These are phyloP conservation scores for Malthinus seriepunctatus DNA, from an alignment of 2,888 invertebrate genomes.

Conservation along the genomic window DNA sequence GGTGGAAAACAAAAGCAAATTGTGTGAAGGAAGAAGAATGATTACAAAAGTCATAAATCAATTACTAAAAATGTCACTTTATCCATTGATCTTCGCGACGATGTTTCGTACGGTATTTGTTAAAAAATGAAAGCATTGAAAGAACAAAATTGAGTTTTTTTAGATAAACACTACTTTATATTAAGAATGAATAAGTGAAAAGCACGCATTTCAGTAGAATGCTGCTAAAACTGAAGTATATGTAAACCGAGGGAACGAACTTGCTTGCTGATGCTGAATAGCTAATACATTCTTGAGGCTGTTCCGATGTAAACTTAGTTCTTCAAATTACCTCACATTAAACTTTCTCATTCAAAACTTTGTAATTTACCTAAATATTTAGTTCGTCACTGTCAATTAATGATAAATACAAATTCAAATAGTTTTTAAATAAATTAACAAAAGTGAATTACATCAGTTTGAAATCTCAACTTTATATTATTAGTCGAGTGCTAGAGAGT, in stretches of 20 bases:
- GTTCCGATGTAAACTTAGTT: constrained; percentile 8
- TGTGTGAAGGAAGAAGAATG: constrained; percentile 19
- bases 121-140: constrained; percentile 26
- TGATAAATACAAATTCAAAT: background rate
- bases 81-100: constrained; percentile 27
- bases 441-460: too few species aligned
- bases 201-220: constrained; percentile 12
- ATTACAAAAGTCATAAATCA: constrained; percentile 39
- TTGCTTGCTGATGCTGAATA: constrained; percentile 22
- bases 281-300: constrained; percentile 12
- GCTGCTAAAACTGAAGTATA: constrained; percentile 10
- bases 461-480: too few species aligned
- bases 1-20: constrained; percentile 20
- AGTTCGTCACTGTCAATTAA: constrained; percentile 8
- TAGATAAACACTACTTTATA: constrained; percentile 29
- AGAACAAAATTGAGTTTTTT: constrained; percentile 17
- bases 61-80: constrained; percentile 36
- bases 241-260: constrained; percentile 27
- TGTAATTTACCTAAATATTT: constrained; percentile 6
- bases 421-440: background rate
- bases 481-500: too few species aligned
- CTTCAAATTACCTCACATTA: constrained; percentile 9
- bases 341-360: constrained; percentile 13
- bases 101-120: constrained; percentile 32
- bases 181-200: constrained; percentile 12